A percentile compares a stretch with the other conserved stretches of the same genome.
Evolutionary conservation across 2,113 vertebrate species (phyloP).

Genomic region (Benitochromis conjunctus): DNA sequence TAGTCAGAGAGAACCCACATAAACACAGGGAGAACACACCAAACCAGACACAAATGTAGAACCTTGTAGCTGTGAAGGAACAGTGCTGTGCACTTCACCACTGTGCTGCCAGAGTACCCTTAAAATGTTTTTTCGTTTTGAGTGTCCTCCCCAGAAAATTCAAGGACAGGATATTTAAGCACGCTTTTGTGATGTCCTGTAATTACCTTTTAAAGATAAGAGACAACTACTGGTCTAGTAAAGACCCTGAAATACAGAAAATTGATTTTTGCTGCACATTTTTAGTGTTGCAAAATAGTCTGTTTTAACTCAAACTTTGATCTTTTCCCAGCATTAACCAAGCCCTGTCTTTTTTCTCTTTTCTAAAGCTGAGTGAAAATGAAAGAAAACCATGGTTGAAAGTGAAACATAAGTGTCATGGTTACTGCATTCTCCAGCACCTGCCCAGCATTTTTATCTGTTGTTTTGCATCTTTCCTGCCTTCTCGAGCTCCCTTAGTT

Average conservation of each 20-base stretch:
- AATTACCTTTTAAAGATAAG: background rate
- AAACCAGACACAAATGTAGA: background rate
- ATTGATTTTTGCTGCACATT: background rate
- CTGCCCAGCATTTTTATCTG: background rate
- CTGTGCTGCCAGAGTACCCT: background rate
- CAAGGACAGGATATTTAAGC: background rate
- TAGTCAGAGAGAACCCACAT: background rate
- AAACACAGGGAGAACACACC: background rate
- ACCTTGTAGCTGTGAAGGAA: background rate
- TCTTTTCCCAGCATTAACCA: background rate
- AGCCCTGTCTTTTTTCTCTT: background rate
- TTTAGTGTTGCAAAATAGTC: background rate
- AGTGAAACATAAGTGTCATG: background rate
- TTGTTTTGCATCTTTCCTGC: background rate
- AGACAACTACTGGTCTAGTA: background rate
- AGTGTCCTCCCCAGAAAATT: background rate
- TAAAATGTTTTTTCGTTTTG: background rate
- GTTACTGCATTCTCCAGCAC: background rate
- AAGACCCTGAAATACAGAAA: background rate
- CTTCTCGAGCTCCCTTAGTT: rapidly evolving
- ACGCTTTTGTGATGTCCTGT: background rate
- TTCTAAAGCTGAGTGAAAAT: background rate
- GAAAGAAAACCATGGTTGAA: background rate
- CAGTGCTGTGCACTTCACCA: background rate
- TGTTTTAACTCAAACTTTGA: background rate